These are phyloP conservation scores for Xyliphius kryptos DNA, from an alignment of 2,113 vertebrate species.

Conservation along the genomic window DNA sequence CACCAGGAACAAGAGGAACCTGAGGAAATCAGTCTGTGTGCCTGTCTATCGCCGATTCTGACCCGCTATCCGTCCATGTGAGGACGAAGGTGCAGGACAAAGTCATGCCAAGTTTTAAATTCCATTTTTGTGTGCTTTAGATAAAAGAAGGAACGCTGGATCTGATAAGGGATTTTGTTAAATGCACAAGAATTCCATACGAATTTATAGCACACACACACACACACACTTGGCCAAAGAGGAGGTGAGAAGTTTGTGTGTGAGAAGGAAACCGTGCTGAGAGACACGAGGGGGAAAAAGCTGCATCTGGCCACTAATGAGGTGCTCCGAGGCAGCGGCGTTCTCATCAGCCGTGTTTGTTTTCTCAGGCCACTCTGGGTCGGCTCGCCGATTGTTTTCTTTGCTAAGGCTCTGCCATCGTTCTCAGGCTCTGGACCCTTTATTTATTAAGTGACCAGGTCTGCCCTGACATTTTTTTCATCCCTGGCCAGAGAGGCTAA, in stretches of 20 bases:
- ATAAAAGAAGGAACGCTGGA: too few species aligned
- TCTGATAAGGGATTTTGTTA: too few species aligned
- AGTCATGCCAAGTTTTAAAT: too few species aligned
- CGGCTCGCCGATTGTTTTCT: constrained; percentile 68
- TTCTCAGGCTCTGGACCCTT: constrained; percentile 67
- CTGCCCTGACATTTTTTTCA: constrained; percentile 44
- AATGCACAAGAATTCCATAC: too few species aligned
- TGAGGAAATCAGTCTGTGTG: too few species aligned
- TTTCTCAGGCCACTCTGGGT: constrained; percentile 71
- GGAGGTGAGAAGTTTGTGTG: constrained; percentile 12
- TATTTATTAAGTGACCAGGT: constrained; percentile 60
- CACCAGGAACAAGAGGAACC: too few species aligned
- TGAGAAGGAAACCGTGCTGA: constrained; percentile 41
- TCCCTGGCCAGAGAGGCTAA: constrained; percentile 60
- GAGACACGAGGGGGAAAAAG: constrained; percentile 41
- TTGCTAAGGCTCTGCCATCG: constrained; percentile 59
- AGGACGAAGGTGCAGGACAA: too few species aligned
- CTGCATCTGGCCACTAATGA: constrained; percentile 68
- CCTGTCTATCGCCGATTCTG: too few species aligned
- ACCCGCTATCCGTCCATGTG: too few species aligned
- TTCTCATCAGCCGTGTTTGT: constrained; percentile 74
- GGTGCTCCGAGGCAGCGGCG: constrained; percentile 55
- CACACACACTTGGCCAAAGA: background rate
- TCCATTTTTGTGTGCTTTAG: too few species aligned
- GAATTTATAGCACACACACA: too few species aligned